Base-by-base conservation (phyloP, 2,797 vertebrate genomes). In the Mico argentatus region DNA sequence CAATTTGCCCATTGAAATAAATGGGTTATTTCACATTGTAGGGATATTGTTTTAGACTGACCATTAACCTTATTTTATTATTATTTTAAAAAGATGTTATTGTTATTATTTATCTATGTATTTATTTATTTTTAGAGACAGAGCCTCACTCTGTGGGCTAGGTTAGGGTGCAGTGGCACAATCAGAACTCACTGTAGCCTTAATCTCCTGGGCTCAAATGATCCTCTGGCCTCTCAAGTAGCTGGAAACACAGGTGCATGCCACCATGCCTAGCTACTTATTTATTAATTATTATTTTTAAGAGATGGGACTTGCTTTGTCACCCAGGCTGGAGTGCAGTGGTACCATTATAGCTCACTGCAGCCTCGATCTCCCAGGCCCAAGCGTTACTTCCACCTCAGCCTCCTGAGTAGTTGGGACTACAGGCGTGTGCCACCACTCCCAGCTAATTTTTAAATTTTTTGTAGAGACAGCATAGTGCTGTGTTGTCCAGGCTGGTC, bases 1-100 rank as follows among this genome's bases (percentile, higher is more conserved):
- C 39, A 85, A 39, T 91, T 91, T 76, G 77, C 48, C 72, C 61
- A 27, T 89, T 91, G 76, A 81, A 88, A 86, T 77, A 91, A 96
- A 90, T 76, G n/a, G 70, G 5, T 61, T 89, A 67, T 91, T 90
- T 93, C 19, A 50, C 39, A 75, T 70, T 4, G 52, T 76, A 83
- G 27, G 59, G n/a, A 36, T 87, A 48, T 48, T 96, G 52, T 73
- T 93, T 93, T 90, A 87, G 83, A 36, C 55, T 91, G 83, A 33
- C n/a, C 52, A 41, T 86, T 92, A 93, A 59, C 24, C 17, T 41
- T 87, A 86, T 52, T 82, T 91, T 75, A 93, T 64, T 64, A 55
- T 64, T 67, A 67, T 67, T n/a, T 67, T 19, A 17, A 19, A 67
- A 67, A 67, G 14, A 67, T n/a, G 15, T 67, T 67, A 33, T 64